phyloP scores from a whole-genome alignment of 1,140 invertebrate species.

The Zaprionus nigranus region DNA sequence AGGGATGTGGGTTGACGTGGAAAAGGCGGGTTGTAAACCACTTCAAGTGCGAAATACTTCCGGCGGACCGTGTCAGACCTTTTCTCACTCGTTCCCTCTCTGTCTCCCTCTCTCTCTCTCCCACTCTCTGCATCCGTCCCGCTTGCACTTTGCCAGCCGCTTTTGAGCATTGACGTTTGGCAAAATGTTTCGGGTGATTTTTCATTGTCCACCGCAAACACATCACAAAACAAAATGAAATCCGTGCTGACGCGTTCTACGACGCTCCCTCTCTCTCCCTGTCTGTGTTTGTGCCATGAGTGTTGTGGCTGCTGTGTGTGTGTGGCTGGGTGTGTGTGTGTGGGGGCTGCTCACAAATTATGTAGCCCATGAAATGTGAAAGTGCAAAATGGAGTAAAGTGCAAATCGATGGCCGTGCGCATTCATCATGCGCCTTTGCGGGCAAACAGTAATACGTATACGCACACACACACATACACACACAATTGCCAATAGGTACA shows the following conservation, averaged over 20 bases:
- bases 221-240: constrained; percentile 72
- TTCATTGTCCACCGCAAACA: constrained; percentile 78
- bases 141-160: constrained; percentile 8
- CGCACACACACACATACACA: constrained; percentile 15
- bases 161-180: constrained; percentile 30
- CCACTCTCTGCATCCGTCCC: background rate
- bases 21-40: constrained; percentile 22
- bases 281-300: background rate
- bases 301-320: background rate
- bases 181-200: constrained; percentile 72
- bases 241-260: constrained; percentile 56
- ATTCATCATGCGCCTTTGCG: constrained; percentile 69
- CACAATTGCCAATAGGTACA: constrained; percentile 22
- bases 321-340: background rate
- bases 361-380: constrained; percentile 67
- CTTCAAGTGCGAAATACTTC: constrained; percentile 72
- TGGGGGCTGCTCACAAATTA: constrained; percentile 56
- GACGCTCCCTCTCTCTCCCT: background rate
- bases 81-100: background rate
- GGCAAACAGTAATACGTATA: constrained; percentile 21
- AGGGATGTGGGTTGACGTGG: too few relatives aligned
- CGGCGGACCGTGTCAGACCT: constrained; percentile 40
- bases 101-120: background rate
- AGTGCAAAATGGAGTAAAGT: constrained; percentile 80
- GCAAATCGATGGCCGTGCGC: constrained; percentile 76